Conservation (phyloP, 2,797 vertebrate genomes). For the Hydrophis major region DNA sequence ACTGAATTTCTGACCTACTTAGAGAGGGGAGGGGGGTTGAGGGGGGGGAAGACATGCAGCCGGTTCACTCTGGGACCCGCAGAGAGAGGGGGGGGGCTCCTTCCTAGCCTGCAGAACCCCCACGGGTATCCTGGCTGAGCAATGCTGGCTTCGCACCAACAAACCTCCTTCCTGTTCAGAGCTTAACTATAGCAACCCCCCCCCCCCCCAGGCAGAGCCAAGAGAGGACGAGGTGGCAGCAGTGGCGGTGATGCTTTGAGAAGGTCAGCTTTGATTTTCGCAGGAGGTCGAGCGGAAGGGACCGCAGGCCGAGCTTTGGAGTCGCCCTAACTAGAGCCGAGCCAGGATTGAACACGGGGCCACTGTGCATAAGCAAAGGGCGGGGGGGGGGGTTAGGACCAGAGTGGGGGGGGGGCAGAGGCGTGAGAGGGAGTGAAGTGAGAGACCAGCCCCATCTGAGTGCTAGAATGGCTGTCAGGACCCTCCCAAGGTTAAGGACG, state of each 20-base stretch:
- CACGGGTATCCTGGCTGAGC: background rate
- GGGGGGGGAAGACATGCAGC: background rate
- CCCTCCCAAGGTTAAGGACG: background rate
- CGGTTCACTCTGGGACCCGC: background rate
- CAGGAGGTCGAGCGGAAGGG: background rate
- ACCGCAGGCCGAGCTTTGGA: background rate
- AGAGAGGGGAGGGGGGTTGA: background rate
- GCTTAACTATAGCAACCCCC: background rate
- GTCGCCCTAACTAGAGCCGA: background rate
- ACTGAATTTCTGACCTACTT: background rate
- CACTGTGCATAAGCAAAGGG: background rate
- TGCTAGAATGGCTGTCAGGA: background rate
- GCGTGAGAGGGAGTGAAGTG: background rate
- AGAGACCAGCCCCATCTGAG: background rate
- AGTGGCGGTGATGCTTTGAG: background rate
- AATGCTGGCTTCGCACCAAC: background rate
- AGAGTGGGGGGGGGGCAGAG: background rate
- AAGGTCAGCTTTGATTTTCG: background rate
- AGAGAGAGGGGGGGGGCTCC: background rate
- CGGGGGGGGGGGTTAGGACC: background rate
- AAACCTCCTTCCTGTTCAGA: background rate
- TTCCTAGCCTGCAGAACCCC: background rate
- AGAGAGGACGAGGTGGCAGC: background rate
- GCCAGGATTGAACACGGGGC: background rate
- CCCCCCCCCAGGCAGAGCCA: background rate